These are phyloP conservation scores for Cephalotes varians DNA, from an alignment of 2,888 invertebrate genomes.

Conservation along the genomic window DNA sequence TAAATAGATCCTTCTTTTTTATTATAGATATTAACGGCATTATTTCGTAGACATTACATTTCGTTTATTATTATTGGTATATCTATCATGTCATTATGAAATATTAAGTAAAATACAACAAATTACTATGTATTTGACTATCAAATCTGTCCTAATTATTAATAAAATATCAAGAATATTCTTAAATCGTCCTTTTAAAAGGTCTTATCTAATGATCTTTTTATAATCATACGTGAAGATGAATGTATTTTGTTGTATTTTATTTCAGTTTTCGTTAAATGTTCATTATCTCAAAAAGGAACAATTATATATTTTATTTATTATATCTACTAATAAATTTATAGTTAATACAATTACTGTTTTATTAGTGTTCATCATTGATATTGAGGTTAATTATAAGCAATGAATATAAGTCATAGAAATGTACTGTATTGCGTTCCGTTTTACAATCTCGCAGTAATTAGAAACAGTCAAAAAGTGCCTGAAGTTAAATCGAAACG, in stretches of 20 bases:
- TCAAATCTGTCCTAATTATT: background rate
- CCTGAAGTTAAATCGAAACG: no score
- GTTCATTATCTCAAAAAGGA: background rate
- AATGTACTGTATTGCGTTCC: no score
- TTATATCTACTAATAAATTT: no score
- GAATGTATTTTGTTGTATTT: background rate
- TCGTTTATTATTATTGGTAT: background rate
- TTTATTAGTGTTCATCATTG: no score
- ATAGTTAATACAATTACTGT: no score
- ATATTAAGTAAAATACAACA: background rate
- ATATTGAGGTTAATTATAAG: no score
- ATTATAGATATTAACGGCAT: background rate
- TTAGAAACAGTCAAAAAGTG: no score
- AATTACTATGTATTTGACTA: background rate
- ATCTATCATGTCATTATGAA: background rate
- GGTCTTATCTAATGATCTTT: background rate
- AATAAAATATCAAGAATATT: background rate
- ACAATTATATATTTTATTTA: background rate
- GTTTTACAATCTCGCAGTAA: no score
- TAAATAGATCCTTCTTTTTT: background rate
- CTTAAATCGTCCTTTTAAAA: background rate
- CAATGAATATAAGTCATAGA: no score
- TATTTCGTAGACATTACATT: background rate
- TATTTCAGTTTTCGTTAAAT: background rate
- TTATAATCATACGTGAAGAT: background rate